Evolutionary conservation across 2,888 invertebrate genomes (phyloP).

Genomic region (Petrolisthes manimaculis): DNA sequence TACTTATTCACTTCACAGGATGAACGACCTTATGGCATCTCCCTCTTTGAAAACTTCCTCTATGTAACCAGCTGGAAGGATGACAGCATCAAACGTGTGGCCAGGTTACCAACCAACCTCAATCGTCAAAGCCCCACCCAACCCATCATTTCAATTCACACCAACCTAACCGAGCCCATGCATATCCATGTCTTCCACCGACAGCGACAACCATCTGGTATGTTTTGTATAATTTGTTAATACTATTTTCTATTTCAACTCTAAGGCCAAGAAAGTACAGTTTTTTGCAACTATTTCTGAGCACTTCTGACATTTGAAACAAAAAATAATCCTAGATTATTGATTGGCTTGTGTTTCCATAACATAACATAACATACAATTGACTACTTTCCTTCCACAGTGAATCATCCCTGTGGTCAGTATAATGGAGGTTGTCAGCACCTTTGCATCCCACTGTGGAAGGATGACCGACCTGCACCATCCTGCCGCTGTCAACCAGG

Average conservation of each 20-base stretch:
- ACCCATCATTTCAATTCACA: conserved; percentile 81
- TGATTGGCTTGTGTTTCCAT: not conserved
- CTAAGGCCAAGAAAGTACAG: no score
- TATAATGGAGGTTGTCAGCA: conserved; percentile 81
- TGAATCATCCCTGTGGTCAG: conserved; percentile 78
- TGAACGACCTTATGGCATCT: conserved; percentile 70
- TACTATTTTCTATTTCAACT: not conserved
- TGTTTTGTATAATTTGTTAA: not conserved
- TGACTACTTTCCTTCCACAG: conserved; percentile 69
- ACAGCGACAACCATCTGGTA: conserved; percentile 81
- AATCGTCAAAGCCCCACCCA: conserved; percentile 67
- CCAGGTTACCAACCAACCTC: conserved; percentile 72
- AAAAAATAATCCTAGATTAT: no score
- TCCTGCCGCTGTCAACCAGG: conserved; percentile 80
- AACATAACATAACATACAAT: not conserved
- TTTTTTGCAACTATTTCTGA: no score
- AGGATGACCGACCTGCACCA: conserved; percentile 73
- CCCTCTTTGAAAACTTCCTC: conserved; percentile 80
- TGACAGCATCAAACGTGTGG: conserved; percentile 76
- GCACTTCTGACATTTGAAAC: no score
- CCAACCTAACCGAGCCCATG: conserved; percentile 82
- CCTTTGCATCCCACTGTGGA: conserved; percentile 80
- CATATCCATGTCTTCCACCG: conserved; percentile 80
- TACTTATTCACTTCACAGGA: conserved; percentile 30
- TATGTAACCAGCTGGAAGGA: conserved; percentile 82